phyloP scores from a whole-genome alignment of 2,888 invertebrate species.

The Hypselothyrea guttata region DNA sequence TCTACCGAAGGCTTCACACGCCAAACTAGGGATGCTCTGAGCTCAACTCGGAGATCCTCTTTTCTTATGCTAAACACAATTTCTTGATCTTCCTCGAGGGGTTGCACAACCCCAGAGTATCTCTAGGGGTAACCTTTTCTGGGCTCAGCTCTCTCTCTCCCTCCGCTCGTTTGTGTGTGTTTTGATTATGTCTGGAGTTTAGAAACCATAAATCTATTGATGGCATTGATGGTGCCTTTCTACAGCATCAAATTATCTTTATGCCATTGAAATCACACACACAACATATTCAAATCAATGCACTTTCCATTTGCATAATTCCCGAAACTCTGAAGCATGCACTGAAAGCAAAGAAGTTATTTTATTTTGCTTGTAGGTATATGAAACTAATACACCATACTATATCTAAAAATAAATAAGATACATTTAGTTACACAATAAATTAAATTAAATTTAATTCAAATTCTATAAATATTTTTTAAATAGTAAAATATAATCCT shows the following conservation, averaged over 20 bases:
- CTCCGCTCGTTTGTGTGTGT: slow-evolving; percentile 45
- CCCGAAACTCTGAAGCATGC: slow-evolving; percentile 8
- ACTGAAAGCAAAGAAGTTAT: slow-evolving; percentile 14
- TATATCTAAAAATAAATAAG: too few species aligned
- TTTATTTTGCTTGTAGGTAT: too few species aligned
- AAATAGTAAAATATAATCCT: background rate
- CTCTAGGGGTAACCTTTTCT: slow-evolving; percentile 8
- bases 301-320: slow-evolving; percentile 62
- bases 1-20: slow-evolving; percentile 53
- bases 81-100: slow-evolving; percentile 31
- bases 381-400: too few species aligned
- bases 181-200: slow-evolving; percentile 72
- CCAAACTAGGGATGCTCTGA: slow-evolving; percentile 26
- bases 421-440: too few species aligned
- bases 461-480: background rate
- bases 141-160: background rate
- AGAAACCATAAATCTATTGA: slow-evolving; percentile 79
- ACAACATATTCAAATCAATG: slow-evolving; percentile 53
- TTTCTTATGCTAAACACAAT: slow-evolving; percentile 62
- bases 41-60: slow-evolving; percentile 5
- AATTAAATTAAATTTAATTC: background rate
- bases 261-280: slow-evolving; percentile 63
- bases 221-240: slow-evolving; percentile 73
- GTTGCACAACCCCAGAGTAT: slow-evolving; percentile 35
- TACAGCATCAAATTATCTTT: slow-evolving; percentile 73